Base-by-base conservation (phyloP, 1,140 invertebrate genomes). In the Pollicipes pollicipes region DNA sequence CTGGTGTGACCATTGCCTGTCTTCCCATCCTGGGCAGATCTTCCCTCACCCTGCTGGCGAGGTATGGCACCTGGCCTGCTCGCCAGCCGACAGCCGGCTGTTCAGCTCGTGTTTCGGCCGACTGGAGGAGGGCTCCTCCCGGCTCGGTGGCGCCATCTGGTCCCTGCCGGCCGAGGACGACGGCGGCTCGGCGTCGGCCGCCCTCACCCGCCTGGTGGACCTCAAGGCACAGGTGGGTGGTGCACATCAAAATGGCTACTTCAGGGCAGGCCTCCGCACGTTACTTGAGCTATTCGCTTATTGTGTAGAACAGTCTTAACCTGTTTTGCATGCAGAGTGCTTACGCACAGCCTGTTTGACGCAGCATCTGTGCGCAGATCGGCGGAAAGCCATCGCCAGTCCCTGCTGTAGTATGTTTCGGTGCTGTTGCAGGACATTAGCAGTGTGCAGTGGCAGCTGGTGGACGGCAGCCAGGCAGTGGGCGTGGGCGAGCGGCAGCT, bases 21-120 rank as follows among this genome's bases (percentile, higher is more conserved):
- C n/a, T n/a, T n/a, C n/a, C n/a, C n/a, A n/a, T n/a, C n/a, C n/a
- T n/a, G n/a, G n/a, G n/a, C n/a, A n/a, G n/a, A n/a, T n/a, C n/a
- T n/a, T n/a, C n/a, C 68, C 72, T 3, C 74, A 75, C 69, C 72
- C 74, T 26, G 71, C 71, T 69, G 74, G 74, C 24, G 74, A 75
- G 70, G 70, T 75, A 13, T 75, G 74, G 74, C 31, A 27, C 30
- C 28, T 66, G 37, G 30, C 67, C 30, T 27, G 31, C 64, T 58
- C 68, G 4, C 31, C 37, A 28, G 24, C 68, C 70, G 26, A 64
- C 30, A 64, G 66, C 29, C 30, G 68, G 69, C 21, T 71, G 74
- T 71, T 66, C 74, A 28, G 29, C 69, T 71, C 35, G 74, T 77
- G 71, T 70, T 76, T 68, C 77, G 17, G 45, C 45, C 45, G 45